phyloP scores from a whole-genome alignment of 1,140 invertebrate species.

The Manduca sexta region DNA sequence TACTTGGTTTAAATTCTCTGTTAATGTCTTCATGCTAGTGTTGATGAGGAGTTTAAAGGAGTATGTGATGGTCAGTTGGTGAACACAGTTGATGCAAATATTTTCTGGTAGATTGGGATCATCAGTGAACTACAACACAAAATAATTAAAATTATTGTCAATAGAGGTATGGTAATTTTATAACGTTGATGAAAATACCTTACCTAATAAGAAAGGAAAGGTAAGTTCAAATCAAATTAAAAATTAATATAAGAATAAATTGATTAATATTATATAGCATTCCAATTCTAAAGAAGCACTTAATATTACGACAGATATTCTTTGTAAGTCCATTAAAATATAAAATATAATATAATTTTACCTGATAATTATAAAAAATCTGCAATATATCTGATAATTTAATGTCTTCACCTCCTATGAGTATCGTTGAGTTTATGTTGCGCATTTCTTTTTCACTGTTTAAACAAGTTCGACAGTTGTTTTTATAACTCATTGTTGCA shows the following conservation, averaged over 20 bases:
- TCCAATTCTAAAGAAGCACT: no score
- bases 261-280: no score
- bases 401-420: slow-evolving; percentile 38
- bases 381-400: slow-evolving; percentile 47
- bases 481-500: slow-evolving; percentile 38
- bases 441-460: slow-evolving; percentile 52
- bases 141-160: no score
- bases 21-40: slow-evolving; percentile 44
- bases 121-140: slow-evolving; percentile 39
- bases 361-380: slow-evolving; percentile 58
- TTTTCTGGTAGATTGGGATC: slow-evolving; percentile 44
- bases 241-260: no score
- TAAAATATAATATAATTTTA: slow-evolving; percentile 11
- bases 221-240: no score
- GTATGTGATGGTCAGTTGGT: slow-evolving; percentile 58
- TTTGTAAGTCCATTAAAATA: background rate
- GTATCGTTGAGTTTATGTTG: slow-evolving; percentile 36
- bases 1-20: slow-evolving; percentile 23
- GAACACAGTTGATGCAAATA: slow-evolving; percentile 62
- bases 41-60: slow-evolving; percentile 65
- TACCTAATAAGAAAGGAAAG: no score
- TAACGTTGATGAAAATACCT: no score
- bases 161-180: no score
- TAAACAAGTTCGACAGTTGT: slow-evolving; percentile 52
- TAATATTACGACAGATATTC: no score